Percentiles rank a stretch among this genome's conserved stretches.
Conservation (phyloP, 2,113 vertebrate genomes). For the Nipponia nippon region DNA sequence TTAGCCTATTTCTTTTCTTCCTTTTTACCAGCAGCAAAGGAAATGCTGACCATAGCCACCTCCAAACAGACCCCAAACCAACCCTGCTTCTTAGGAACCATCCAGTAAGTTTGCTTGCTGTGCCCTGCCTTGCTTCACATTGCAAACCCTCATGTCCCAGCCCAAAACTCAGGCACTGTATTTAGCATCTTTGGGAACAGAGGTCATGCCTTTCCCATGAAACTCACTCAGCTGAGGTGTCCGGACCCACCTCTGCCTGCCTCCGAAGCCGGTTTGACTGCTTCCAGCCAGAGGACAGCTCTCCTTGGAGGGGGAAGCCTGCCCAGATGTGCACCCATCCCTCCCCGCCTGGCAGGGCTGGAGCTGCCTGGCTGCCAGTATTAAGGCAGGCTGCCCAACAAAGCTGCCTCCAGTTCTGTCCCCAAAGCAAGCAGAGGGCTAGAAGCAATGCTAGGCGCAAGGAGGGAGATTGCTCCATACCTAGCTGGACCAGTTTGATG, state of each 20-base stretch:
- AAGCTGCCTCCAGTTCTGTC: neutral
- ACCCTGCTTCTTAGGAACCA: neutral
- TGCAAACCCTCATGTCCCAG: neutral
- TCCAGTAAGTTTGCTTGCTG: neutral
- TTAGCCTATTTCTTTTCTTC: neutral
- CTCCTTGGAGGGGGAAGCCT: neutral
- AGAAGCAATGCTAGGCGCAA: neutral
- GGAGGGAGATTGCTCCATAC: neutral
- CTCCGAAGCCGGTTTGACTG: neutral
- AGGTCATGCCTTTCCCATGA: neutral
- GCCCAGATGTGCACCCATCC: neutral
- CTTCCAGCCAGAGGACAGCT: neutral
- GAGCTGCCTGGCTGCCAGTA: neutral
- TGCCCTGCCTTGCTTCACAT: neutral
- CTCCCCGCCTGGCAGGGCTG: neutral
- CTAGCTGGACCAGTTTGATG: conserved; percentile 50
- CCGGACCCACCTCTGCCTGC: neutral
- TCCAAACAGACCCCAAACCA: neutral
- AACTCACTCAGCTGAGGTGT: neutral
- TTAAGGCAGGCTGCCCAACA: neutral
- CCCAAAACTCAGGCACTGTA: neutral
- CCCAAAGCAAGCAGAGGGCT: neutral
- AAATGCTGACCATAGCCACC: neutral
- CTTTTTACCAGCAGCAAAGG: neutral
- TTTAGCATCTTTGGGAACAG: neutral